Base-by-base conservation (phyloP, 2,797 vertebrate genomes). In the Gymnoscopelus microlampas region DNA sequence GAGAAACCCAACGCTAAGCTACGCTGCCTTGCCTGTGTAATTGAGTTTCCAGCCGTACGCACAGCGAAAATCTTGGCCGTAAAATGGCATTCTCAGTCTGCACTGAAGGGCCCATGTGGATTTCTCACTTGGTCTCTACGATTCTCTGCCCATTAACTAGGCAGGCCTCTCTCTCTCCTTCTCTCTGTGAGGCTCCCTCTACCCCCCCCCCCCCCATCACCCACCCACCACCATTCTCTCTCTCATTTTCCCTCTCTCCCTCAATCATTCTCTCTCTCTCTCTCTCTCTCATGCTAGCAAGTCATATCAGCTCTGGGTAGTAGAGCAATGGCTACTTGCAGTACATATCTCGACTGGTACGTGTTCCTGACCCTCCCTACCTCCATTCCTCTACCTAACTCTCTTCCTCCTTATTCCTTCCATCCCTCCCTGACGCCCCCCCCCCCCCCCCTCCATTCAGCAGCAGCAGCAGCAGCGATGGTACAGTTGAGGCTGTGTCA, bases 1-100 rank as follows among this genome's bases (percentile, higher is more conserved):
- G 47, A 65, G 60, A 59, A 74, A 71, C 35, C 54, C 11, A 63
- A 44, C 19, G 50, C 56, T 65, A 53, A 49, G 68, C 51, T 70
- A 49, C 14, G 39, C 62, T 61, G 63, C 3, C 11, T 48, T 19
- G 47, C 72, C 48, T 48, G 24, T 66, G 64, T 84, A 81, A 88
- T 66, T 84, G 66, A 74, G 82, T 84, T 83, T 85, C 80, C 84
- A 90, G 80, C 69, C 62, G 70, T 32, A 66, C 67, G 73, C 51
- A 24, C 50, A 55, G 57, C 68, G 68, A 63, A 74, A 47, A 44
- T 26, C 54, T 24, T 77, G 73, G 74, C 84, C 68, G 71, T 79
- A 78, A 86, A 84, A 78, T 53, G 44, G 47, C 29, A 54, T 60
- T 81, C 26, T 56, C n/a, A n/a, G n/a, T n/a, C 44, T 39, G 63